phyloP scores from a whole-genome alignment of 2,888 invertebrate genomes.

The Drosophila mercatorum region DNA sequence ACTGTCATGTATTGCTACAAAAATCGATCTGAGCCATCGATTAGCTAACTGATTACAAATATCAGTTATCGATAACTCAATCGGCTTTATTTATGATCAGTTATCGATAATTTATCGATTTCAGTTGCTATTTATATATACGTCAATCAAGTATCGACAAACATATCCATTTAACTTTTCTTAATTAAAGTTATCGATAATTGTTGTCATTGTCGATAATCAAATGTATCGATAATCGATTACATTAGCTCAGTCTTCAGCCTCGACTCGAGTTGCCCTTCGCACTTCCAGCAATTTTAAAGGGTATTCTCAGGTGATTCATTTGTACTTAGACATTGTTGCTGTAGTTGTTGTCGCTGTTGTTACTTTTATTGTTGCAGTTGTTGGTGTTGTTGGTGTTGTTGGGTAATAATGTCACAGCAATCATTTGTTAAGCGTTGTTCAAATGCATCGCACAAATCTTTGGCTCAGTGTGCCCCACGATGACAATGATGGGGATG shows the following conservation, averaged over 20 bases:
- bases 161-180: no score
- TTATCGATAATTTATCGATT: no score
- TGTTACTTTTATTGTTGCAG: not conserved
- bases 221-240: not conserved
- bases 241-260: not conserved
- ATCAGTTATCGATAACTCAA: no score
- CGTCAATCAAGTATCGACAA: no score
- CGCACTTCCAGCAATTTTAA: not conserved
- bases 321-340: not conserved
- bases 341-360: not conserved
- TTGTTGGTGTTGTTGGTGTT: constrained; percentile 21
- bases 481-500: constrained; percentile 40
- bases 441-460: constrained; percentile 45
- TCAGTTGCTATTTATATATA: no score
- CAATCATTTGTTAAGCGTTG: constrained; percentile 53
- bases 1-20: no score
- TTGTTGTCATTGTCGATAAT: not conserved
- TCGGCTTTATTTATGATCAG: no score
- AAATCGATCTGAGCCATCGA: no score
- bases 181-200: no score
- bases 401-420: constrained; percentile 59
- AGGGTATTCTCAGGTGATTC: constrained; percentile 5
- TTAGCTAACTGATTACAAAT: no score
- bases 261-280: not conserved
- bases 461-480: constrained; percentile 27